Percentiles rank a stretch among this genome's conserved stretches.
Conservation (phyloP, 2,797 vertebrate genomes). For the Premnoplex brunnescens region DNA sequence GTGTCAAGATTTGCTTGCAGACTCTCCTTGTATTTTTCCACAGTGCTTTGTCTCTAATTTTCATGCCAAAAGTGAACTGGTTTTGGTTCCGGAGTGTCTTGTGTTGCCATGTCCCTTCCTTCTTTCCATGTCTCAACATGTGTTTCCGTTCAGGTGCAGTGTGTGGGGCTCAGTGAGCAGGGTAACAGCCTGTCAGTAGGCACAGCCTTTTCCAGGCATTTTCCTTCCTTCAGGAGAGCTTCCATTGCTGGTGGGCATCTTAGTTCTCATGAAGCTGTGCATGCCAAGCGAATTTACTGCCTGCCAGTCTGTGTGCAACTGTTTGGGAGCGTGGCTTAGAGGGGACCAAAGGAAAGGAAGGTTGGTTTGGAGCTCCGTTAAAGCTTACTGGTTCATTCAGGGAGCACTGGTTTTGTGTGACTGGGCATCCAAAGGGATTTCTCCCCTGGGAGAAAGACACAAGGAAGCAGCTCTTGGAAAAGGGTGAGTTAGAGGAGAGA, state of each 20-base stretch:
- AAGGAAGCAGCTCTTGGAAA: not conserved
- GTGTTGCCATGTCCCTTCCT: not conserved
- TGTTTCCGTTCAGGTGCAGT: not conserved
- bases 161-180: not conserved
- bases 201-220: rapidly evolving
- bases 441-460: not conserved
- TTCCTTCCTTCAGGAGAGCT: not conserved
- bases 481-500: not conserved
- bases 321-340: not conserved
- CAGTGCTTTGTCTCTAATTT: not conserved
- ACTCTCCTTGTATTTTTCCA: not conserved
- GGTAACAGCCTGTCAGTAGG: not conserved
- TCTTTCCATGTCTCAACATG: rapidly evolving
- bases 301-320: not conserved
- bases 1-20: not conserved
- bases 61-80: not conserved
- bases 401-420: not conserved
- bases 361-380: not conserved
- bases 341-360: not conserved
- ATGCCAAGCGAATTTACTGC: not conserved
- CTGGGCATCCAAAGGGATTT: not conserved
- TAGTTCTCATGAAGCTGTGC: not conserved
- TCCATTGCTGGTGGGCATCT: not conserved
- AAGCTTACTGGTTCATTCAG: not conserved
- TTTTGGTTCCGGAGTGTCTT: not conserved